These are phyloP conservation scores for Lathronympha strigana DNA, from an alignment of 2,888 invertebrate species.

Conservation along the genomic window DNA sequence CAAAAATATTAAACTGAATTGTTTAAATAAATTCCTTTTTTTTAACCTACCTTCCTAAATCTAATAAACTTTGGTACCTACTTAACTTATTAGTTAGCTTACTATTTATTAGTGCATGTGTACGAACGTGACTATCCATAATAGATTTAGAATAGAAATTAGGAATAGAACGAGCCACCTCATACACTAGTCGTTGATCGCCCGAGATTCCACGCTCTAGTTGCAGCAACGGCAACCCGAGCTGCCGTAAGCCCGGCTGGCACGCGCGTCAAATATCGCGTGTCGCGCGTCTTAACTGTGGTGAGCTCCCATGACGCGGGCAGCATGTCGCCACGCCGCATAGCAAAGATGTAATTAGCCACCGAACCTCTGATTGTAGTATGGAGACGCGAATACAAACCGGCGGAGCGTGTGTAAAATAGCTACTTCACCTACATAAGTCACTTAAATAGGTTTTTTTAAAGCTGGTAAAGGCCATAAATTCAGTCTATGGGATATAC, in stretches of 20 bases:
- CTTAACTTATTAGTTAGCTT: too few relatives aligned
- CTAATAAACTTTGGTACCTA: too few relatives aligned
- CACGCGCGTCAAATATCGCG: not conserved
- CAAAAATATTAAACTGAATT: not conserved
- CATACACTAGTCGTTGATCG: not conserved
- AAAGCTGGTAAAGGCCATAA: too few relatives aligned
- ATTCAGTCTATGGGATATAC: too few relatives aligned
- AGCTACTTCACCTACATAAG: too few relatives aligned
- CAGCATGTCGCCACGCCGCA: too few relatives aligned
- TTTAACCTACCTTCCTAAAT: too few relatives aligned
- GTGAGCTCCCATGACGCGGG: not conserved
- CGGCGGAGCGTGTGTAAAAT: too few relatives aligned
- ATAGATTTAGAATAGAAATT: not conserved
- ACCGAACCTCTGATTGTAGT: too few relatives aligned
- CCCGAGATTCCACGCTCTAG: not conserved
- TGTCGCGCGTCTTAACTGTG: not conserved
- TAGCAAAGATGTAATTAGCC: too few relatives aligned
- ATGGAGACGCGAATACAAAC: too few relatives aligned
- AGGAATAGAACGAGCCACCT: not conserved
- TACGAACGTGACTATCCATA: not conserved
- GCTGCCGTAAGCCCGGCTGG: not conserved
- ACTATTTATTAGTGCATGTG: not conserved
- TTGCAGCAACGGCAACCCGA: not conserved
- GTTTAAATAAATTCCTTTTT: not conserved
- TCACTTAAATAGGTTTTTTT: too few relatives aligned